A percentile compares a stretch with the other conserved stretches of the same genome.
phyloP scores from a whole-genome alignment of 2,797 vertebrate species.

The Sciaenops ocellatus region DNA sequence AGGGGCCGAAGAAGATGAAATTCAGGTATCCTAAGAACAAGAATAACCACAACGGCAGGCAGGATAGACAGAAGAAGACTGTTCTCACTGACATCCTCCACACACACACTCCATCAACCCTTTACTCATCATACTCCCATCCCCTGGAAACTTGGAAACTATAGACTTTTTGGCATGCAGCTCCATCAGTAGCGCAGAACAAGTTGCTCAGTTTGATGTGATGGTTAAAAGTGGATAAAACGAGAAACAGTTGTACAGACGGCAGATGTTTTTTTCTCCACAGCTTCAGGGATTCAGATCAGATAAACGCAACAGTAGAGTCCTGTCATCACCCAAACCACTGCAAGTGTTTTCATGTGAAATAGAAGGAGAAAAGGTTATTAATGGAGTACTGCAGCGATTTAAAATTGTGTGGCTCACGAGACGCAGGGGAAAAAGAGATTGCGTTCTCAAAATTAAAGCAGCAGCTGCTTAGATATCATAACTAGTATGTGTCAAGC shows the following conservation, averaged over 20 bases:
- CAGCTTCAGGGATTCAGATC: neutral
- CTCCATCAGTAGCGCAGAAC: neutral
- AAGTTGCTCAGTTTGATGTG: neutral
- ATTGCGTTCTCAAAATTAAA: too few species aligned
- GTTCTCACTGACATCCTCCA: neutral
- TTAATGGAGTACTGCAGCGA: neutral
- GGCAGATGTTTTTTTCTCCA: neutral
- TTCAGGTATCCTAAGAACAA: slow-evolving; percentile 4
- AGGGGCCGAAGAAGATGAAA: neutral
- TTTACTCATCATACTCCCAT: neutral
- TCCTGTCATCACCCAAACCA: neutral
- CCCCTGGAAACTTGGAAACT: neutral
- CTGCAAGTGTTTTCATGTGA: too few species aligned
- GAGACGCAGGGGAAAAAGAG: neutral
- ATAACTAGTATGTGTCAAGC: neutral
- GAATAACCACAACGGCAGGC: neutral
- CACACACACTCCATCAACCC: neutral
- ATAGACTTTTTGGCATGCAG: neutral
- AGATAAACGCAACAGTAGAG: neutral
- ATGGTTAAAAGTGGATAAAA: neutral
- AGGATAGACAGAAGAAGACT: too few species aligned
- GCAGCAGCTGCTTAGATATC: too few species aligned
- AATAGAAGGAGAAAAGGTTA: neutral
- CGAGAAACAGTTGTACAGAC: neutral
- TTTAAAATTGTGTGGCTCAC: neutral